phyloP scores from a whole-genome alignment of 2,797 vertebrate genomes.

The Cossypha caffra region DNA sequence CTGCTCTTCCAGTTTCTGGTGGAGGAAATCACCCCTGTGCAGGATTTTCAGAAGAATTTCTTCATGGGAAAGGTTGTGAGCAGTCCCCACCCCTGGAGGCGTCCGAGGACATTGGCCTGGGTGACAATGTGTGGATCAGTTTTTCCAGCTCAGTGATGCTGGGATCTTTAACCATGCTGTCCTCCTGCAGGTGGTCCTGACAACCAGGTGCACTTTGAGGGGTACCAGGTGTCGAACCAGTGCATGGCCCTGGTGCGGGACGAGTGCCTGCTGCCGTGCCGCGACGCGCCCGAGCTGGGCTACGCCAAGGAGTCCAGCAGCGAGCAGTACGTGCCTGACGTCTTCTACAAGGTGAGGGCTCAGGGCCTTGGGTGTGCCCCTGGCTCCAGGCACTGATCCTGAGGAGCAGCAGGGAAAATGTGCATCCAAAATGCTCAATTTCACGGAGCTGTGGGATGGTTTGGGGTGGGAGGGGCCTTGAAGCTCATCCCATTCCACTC shows the following conservation, averaged over 20 bases:
- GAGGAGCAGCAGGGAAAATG: neutral
- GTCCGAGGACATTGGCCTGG: neutral
- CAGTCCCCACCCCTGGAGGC: neutral
- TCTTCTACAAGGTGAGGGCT: slow-evolving; percentile 92
- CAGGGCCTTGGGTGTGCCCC: neutral
- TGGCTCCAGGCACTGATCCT: neutral
- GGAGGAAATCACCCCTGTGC: rapidly evolving
- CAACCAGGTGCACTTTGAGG: slow-evolving; percentile 99
- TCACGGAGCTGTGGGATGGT: rapidly evolving
- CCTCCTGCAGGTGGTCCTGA: slow-evolving; percentile 88
- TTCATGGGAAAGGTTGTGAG: neutral
- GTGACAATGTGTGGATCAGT: rapidly evolving
- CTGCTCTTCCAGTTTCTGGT: neutral
- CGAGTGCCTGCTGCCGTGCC: slow-evolving; percentile 94
- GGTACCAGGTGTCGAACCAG: slow-evolving; percentile 98
- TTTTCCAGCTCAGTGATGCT: rapidly evolving
- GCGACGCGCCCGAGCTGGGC: slow-evolving; percentile 92
- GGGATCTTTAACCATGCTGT: neutral
- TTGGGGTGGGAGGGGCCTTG: neutral
- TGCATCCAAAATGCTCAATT: rapidly evolving
- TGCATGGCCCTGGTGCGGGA: slow-evolving; percentile 98
- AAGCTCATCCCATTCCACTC: rapidly evolving
- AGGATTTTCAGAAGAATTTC: neutral
- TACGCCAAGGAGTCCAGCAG: slow-evolving; percentile 96
- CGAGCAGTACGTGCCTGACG: slow-evolving; percentile 97